Evolutionary conservation across 2,797 vertebrate species (phyloP), one percentile per base, ranked within the genome.

Genomic region (Diplodus puntazzo): DNA sequence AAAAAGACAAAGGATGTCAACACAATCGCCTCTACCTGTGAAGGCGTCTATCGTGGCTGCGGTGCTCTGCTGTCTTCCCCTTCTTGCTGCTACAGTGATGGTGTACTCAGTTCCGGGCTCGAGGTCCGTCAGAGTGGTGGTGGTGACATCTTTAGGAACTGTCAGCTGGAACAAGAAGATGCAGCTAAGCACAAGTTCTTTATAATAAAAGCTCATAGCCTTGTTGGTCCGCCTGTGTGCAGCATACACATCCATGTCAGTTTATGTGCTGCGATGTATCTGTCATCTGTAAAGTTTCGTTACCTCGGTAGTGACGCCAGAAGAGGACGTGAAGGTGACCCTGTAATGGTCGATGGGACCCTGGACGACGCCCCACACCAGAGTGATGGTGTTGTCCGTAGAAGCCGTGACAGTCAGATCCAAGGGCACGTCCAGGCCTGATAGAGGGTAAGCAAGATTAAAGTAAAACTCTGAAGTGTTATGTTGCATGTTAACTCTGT

Each of bases 261-360:
- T 18, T 23, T 45, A 42, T 45, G 50, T 60, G n/a, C 20, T 34
- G 6, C 9, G 6, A 11, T 63, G 18, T 13, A 42, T 60, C 2
- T 25, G 7, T 58, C 18, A 49, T 45, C 13, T 23, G 43, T 70
- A 10, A 5, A n/a, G 3, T 61, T 67, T 67, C 25, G 66, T 79
- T 88, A 94, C 94, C 93, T 99, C 98, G 0, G 96, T 96, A n/a
- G 95, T 93, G 63, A 96, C 88, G 4, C 98, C 98, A 0, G 96
- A 96, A 57, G 97, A 96, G 0, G 98, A 98, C 3, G 96, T 98
- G 89, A 97, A 98, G 73, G 95, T 98, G 86, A 99, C 87, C 27
- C 95, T 96, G 89, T 99, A 99, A 91, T 98, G 97, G 91, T 99
- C 98, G 1, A 99, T 98, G 64, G 98, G 97, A 21, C 98, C 98